Percentiles rank a stretch among this genome's conserved stretches.
Conservation (phyloP, 2,797 vertebrate species). For the Pelobates cultripes region DNA sequence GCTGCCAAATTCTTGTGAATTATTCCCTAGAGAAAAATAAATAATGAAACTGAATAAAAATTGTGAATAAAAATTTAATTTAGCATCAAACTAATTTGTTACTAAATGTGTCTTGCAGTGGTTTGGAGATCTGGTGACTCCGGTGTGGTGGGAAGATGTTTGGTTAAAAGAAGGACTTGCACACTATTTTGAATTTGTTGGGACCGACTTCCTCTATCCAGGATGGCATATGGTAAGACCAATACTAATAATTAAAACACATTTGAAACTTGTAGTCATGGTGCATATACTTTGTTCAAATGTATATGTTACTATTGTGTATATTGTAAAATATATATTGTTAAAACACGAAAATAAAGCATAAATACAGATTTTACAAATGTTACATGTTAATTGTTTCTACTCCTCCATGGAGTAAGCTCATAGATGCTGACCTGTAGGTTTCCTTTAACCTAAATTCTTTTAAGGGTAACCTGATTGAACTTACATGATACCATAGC, state of each 20-base stretch:
- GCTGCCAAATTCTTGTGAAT: too few species aligned
- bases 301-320: too few species aligned
- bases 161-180: slow-evolving; percentile 98
- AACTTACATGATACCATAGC: too few species aligned
- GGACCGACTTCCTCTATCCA: slow-evolving; percentile 95
- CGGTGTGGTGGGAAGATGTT: slow-evolving; percentile 98
- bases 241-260: background rate
- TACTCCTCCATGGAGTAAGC: too few species aligned
- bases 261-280: background rate
- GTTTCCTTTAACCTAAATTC: too few species aligned
- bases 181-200: slow-evolving; percentile 96
- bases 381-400: too few species aligned
- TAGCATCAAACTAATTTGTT: background rate
- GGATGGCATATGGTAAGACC: slow-evolving; percentile 95
- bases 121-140: slow-evolving; percentile 97
- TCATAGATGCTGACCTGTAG: too few species aligned
- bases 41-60: too few species aligned
- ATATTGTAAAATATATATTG: background rate
- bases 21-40: too few species aligned
- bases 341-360: background rate
- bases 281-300: background rate
- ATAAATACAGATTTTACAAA: background rate
- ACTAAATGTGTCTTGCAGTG: slow-evolving; percentile 74
- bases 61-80: background rate
- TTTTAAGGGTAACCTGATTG: too few species aligned